Evolutionary conservation across 2,113 vertebrate species (phyloP).

Genomic region (Chiloscyllium plagiosum): DNA sequence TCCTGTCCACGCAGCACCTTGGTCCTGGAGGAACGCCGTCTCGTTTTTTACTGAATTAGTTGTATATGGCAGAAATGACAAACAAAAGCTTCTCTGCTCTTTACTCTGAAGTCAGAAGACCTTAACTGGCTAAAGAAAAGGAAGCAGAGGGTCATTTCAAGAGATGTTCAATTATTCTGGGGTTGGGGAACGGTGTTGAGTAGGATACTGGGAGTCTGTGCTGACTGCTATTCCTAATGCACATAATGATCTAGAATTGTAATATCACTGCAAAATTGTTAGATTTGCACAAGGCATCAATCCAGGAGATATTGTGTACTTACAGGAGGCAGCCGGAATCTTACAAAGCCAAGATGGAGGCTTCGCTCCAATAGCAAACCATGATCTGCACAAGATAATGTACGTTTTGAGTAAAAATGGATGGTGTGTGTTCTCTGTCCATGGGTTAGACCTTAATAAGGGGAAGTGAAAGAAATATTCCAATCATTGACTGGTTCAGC

Average conservation of each 20-base stretch:
- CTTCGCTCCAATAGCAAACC: background rate
- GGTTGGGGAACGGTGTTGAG: background rate
- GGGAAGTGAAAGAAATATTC: background rate
- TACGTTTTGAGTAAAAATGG: background rate
- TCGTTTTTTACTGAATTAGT: too few relatives aligned
- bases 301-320: background rate
- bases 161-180: background rate
- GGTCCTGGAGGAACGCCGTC: too few relatives aligned
- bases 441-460: background rate
- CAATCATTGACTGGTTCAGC: background rate
- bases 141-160: background rate
- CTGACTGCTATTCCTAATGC: background rate
- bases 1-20: too few relatives aligned
- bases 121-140: background rate
- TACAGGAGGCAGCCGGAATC: background rate
- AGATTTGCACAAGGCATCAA: background rate
- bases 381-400: background rate
- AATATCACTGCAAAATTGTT: background rate
- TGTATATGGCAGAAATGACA: too few relatives aligned
- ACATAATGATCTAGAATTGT: background rate
- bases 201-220: background rate
- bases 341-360: background rate
- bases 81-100: too few relatives aligned
- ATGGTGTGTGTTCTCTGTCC: background rate
- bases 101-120: too few relatives aligned